These are phyloP conservation scores for Ichneumon xanthorius DNA, from an alignment of 2,888 invertebrate genomes.

Conservation along the genomic window DNA sequence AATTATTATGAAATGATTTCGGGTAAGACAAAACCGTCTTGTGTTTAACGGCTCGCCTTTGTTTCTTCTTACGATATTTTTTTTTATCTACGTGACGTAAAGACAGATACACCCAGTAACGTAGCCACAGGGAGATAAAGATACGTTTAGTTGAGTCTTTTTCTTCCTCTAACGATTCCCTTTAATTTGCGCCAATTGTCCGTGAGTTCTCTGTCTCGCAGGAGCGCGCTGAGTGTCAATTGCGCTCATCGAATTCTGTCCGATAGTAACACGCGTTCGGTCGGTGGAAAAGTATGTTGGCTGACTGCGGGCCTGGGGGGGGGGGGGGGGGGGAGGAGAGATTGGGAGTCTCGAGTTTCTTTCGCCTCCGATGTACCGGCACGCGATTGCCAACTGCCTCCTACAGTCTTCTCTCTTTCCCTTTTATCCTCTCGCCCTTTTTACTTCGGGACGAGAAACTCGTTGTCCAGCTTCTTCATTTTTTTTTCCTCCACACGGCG, in stretches of 20 bases:
- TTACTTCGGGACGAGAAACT: conserved; percentile 53
- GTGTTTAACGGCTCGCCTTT: background rate
- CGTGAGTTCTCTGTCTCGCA: conserved; percentile 1
- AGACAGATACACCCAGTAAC: background rate
- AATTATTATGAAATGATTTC: background rate
- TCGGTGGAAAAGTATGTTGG: conserved; percentile 52
- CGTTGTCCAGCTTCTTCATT: conserved; percentile 62
- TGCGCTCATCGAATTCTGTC: conserved; percentile 67
- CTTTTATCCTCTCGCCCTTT: conserved; percentile 30
- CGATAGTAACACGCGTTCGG: conserved; percentile 62
- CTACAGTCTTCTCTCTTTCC: background rate
- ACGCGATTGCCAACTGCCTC: conserved; percentile 63
- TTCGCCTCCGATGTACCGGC: conserved; percentile 58
- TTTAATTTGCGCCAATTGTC: conserved; percentile 68
- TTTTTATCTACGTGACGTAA: conserved; percentile 13
- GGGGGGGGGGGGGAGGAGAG: conserved; percentile 63
- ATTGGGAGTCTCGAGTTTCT: conserved; percentile 65
- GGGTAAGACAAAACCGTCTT: background rate
- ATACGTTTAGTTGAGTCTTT: conserved; percentile 9
- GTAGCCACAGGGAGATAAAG: background rate
- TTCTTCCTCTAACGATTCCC: conserved; percentile 38
- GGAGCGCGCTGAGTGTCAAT: conserved; percentile 57
- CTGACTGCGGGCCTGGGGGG: conserved; percentile 52
- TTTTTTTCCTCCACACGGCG: conserved; percentile 30
- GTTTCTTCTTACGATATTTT: background rate